Evolutionary conservation across 2,797 vertebrate species (phyloP).

Genomic region (Taeniopygia guttata): DNA sequence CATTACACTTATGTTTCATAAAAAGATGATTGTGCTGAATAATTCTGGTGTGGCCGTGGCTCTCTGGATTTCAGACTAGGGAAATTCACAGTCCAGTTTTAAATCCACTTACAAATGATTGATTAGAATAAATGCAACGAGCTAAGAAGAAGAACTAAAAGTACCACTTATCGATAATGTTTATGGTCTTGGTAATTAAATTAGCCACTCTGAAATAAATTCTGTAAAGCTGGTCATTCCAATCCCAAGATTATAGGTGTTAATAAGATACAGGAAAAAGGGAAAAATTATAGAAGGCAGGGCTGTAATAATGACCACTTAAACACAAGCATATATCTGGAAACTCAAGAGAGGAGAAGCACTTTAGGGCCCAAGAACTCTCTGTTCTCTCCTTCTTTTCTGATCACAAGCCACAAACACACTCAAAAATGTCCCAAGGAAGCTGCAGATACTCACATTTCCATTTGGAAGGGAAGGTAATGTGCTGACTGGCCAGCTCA

Average conservation of each 20-base stretch:
- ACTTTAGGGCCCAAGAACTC: neutral
- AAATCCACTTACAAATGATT: conserved; percentile 31
- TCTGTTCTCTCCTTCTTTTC: neutral
- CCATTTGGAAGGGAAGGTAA: conserved; percentile 58
- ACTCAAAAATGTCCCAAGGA: neutral
- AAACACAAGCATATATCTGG: neutral
- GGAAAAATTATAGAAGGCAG: neutral
- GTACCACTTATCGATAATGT: conserved; percentile 37
- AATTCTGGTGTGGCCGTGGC: conserved; percentile 41
- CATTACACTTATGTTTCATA: conserved; percentile 64
- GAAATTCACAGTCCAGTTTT: conserved; percentile 30
- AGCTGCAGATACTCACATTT: conserved; percentile 67
- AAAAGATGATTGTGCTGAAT: conserved; percentile 56
- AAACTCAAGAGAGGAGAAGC: neutral
- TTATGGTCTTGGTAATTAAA: conserved; percentile 43
- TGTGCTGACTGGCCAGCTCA: conserved; percentile 76
- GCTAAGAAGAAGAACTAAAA: conserved; percentile 24
- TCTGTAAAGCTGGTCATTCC: conserved; percentile 16
- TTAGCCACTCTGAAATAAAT: conserved; percentile 41
- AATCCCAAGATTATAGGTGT: neutral
- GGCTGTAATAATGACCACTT: neutral
- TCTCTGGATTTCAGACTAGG: conserved; percentile 17
- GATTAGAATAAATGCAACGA: conserved; percentile 32
- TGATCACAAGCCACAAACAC: neutral
- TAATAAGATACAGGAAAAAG: conserved; percentile 3